These are phyloP conservation scores for Drosophila ohnishii DNA, from an alignment of 1,140 invertebrate genomes.

Conservation along the genomic window DNA sequence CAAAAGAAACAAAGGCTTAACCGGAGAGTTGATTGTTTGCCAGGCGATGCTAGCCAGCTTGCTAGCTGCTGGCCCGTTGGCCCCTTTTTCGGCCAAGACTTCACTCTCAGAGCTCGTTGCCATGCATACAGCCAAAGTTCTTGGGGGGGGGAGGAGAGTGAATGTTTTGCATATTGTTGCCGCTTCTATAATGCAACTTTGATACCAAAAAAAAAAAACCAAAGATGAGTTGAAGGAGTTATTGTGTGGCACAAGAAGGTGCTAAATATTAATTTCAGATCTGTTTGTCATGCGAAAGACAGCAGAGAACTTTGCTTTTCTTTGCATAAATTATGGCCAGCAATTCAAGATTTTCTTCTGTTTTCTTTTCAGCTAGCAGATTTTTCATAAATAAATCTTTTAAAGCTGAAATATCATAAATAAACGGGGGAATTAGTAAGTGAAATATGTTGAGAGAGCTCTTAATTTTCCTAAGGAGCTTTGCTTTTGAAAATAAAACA, in stretches of 20 bases:
- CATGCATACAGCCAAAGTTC: slow-evolving; percentile 26
- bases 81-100: slow-evolving; percentile 27
- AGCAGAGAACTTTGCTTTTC: slow-evolving; percentile 13
- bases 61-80: slow-evolving; percentile 10
- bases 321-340: slow-evolving; percentile 14
- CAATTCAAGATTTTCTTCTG: not conserved
- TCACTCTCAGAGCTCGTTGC: slow-evolving; percentile 13
- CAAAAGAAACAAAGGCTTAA: slow-evolving; percentile 53
- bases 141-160: rapidly evolving
- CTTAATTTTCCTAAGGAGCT: not conserved
- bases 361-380: too few species aligned
- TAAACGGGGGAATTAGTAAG: not conserved
- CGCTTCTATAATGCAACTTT: slow-evolving; percentile 5
- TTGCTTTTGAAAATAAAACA: not conserved
- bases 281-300: slow-evolving; percentile 8
- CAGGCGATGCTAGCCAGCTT: slow-evolving; percentile 7
- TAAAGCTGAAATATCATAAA: not conserved
- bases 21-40: slow-evolving; percentile 71
- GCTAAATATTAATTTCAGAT: slow-evolving; percentile 30
- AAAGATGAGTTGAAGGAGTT: slow-evolving; percentile 13
- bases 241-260: slow-evolving; percentile 19
- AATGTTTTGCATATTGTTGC: slow-evolving; percentile 3
- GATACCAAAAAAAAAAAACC: not conserved
- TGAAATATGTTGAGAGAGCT: not conserved
- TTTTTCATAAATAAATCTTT: not conserved